Base-by-base conservation (phyloP, 2,797 vertebrate genomes). In the Oreochromis mossambicus region DNA sequence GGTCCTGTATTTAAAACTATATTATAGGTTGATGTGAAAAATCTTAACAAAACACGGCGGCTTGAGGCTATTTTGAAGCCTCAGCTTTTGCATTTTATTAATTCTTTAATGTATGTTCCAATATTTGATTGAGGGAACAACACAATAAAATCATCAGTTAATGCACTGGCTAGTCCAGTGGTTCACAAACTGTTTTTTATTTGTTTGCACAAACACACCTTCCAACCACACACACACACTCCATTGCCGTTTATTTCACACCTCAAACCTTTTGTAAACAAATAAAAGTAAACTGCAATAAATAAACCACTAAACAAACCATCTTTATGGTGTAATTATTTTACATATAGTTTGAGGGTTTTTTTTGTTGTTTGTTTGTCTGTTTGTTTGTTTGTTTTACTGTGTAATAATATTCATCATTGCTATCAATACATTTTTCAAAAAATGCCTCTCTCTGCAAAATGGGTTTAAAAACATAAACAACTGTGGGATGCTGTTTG, bases 341-440 rank as follows among this genome's bases (percentile, higher is more conserved):
- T 58, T 0, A 58, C 32, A 26, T 3, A 1, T 32, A 58, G 55
- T 56, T 32, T 26, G 26, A 26, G 26, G 29, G 24, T 24, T 32
- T 56, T 24, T 56, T 55, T 55, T 0, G 2, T 26, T 8, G 26
- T 15, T 55, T 55, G 4, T 26, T 14, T 55, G 14, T 56, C 9
- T 0, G 0, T 17, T 58, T 32, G 14, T 56, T 29, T 0, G 0
- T 17, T 58, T 32, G 32, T 14, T 58, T 58, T 58, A 3, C 55
- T 58, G 55, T 58, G 55, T 58, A 34, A 58, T 3, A 34, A 58
- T 34, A 58, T 32, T 58, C 55, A 58, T 32, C 55, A 58, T 15
- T 58, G 55, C 55, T 6, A 32, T 58, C 29, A 32, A 32, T 6
- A 58, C 2, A 58, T 32, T 58, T 55, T 58, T 58, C 1, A 58